Percentiles rank a stretch among this genome's conserved stretches.
Conservation (phyloP, 1,140 invertebrate species). For the Drosophila ficusphila region DNA sequence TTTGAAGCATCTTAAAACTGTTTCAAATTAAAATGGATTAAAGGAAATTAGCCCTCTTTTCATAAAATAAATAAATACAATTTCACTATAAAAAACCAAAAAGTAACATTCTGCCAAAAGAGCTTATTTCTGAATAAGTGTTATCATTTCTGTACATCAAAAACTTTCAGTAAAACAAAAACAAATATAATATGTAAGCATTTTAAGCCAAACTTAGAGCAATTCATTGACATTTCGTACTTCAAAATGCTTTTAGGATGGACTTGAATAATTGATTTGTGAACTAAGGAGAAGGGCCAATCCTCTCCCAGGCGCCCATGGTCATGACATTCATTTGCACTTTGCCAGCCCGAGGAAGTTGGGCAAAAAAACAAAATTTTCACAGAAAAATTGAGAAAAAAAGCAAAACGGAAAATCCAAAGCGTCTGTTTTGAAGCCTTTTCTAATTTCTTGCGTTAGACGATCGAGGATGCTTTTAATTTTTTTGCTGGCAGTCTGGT, state of each 20-base stretch:
- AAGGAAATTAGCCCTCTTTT: no score
- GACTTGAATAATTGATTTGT: conserved; percentile 34
- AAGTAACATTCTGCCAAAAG: no score
- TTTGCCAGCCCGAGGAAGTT: conserved; percentile 23
- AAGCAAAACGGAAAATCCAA: conserved; percentile 37
- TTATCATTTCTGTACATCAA: not conserved
- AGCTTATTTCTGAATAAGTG: not conserved
- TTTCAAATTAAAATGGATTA: no score
- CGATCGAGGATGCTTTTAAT: conserved; percentile 44
- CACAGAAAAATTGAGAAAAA: conserved; percentile 20
- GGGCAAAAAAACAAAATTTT: conserved; percentile 17
- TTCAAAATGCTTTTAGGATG: conserved; percentile 29
- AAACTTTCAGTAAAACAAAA: not conserved
- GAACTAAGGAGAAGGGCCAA: no score
- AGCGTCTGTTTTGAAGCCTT: conserved; percentile 60
- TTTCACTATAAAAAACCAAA: no score
- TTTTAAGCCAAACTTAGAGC: not conserved
- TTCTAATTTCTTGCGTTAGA: conserved; percentile 51
- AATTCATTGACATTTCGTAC: not conserved
- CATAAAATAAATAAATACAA: no score
- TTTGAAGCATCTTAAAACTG: no score
- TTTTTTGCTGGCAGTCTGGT: conserved; percentile 49
- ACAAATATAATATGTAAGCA: not conserved
- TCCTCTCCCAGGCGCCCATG: conserved; percentile 32
- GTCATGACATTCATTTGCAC: conserved; percentile 64